phyloP scores from a whole-genome alignment of 1,140 invertebrate species.

The Thereuonema tuberculata region DNA sequence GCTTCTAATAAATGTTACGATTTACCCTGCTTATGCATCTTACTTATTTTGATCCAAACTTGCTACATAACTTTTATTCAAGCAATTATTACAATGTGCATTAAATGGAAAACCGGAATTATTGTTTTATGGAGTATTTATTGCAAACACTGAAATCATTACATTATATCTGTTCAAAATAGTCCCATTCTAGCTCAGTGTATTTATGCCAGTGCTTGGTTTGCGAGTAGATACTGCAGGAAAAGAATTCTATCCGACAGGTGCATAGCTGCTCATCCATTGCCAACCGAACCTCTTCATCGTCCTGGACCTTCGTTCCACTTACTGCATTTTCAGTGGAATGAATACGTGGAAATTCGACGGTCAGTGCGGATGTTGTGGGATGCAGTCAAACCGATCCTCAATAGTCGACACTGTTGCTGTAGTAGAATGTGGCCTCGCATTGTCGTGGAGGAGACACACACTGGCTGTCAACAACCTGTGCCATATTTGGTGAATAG shows the following conservation, averaged over 20 bases:
- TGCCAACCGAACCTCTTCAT: conserved; percentile 1
- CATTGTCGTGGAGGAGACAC: no score
- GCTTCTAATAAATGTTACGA: no score
- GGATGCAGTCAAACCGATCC: no score
- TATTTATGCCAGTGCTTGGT: background rate
- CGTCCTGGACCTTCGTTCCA: background rate
- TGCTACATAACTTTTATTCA: no score
- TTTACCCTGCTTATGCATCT: no score
- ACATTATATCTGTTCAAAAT: conserved; percentile 7
- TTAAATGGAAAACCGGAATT: background rate
- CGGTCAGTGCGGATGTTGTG: no score
- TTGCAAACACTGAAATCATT: conserved; percentile 4
- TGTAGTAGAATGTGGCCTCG: no score
- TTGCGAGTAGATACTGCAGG: background rate
- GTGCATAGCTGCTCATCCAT: conserved; percentile 1
- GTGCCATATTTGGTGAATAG: no score
- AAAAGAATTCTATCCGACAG: background rate
- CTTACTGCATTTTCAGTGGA: background rate
- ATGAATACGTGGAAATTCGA: background rate
- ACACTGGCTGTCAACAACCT: no score
- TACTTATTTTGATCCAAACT: no score
- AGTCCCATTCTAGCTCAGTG: conserved; percentile 6
- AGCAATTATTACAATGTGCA: background rate
- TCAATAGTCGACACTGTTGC: no score
- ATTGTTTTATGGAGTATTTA: conserved; percentile 1